A percentile compares a stretch with the other conserved stretches of the same genome.
These are phyloP conservation scores for Salvelinus fontinalis DNA, from an alignment of 2,113 vertebrate genomes.

Conservation along the genomic window DNA sequence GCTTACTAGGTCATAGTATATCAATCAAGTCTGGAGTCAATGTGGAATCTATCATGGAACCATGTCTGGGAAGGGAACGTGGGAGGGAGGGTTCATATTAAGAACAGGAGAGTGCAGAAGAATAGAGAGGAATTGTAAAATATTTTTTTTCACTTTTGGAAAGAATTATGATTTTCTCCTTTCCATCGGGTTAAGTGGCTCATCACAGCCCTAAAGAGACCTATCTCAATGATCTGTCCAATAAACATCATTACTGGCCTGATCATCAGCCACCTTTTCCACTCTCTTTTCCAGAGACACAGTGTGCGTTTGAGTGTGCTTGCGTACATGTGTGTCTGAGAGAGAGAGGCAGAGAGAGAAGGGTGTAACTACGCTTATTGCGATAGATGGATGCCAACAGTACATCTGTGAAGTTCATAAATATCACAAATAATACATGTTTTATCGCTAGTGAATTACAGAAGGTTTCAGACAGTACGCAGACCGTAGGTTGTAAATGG, in stretches of 20 bases:
- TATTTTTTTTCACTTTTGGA: background rate
- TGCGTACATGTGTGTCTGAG: background rate
- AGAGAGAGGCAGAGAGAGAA: too few species aligned
- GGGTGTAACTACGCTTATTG: too few species aligned
- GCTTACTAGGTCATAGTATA: constrained; percentile 10
- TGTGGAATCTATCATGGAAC: constrained; percentile 25
- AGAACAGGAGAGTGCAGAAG: constrained; percentile 38
- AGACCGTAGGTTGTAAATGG: background rate
- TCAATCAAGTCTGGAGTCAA: constrained; percentile 46
- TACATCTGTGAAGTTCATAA: constrained; percentile 59
- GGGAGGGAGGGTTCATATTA: constrained; percentile 44
- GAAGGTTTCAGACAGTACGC: constrained; percentile 41
- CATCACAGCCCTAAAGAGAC: constrained; percentile 25
- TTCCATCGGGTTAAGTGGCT: constrained; percentile 42
- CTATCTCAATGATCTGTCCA: constrained; percentile 19
- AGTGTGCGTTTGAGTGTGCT: too few species aligned
- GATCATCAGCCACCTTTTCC: constrained; percentile 41
- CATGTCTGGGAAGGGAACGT: constrained; percentile 6
- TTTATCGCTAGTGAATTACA: constrained; percentile 52
- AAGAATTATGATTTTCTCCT: constrained; percentile 38
- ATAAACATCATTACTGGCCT: constrained; percentile 40
- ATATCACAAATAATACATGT: constrained; percentile 18
- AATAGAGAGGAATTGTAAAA: background rate
- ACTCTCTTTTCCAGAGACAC: constrained; percentile 31
- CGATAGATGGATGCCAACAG: constrained; percentile 19